Evolutionary conservation across 2,888 invertebrate genomes (phyloP), one percentile per base, ranked within the genome.

Genomic region (Psylliodes chrysocephalus): DNA sequence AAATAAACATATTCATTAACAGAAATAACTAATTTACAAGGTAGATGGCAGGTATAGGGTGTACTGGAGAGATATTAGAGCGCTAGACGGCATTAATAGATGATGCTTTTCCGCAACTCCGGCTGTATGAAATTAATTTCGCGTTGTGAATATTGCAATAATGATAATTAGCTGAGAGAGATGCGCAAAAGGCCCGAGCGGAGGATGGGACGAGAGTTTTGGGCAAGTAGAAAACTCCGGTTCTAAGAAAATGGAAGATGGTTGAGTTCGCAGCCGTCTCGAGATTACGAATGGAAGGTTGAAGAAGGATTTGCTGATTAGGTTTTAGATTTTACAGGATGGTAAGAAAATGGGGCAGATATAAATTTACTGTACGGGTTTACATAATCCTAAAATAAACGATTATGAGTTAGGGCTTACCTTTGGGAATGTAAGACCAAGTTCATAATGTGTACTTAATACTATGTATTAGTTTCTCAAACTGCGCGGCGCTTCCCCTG

Each of bases 1-100:
- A 71, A 72, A 70, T 73, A 71, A 73, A 71, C 71, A 71, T 70
- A 68, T 70, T 69, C 73, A 71, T 73, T 71, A 70, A 69, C 68
- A 67, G 68, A 67, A 69, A 67, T 73, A 67, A 69, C 69, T 73
- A 73, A 73, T 70, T 73, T 71, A 73, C 67, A 68, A 69, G 67
- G 63, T 60, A 66, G 63, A 64, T 61, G 64, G 60, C 55, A 51
- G 55, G 40, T 33, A 53, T 47, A 40, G 57, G 49, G 53, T 44
- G 60, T 44, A 7, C 12, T n/a, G 46, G 46, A 57, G 33, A 55
- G 46, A 52, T 60, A 52, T 53, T 59, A 59, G 59, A 47, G 49
- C 52, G 46, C 59, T 47, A 63, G 54, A 59, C 46, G 63, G 61
- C 64, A 67, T 67, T 67, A 67, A 67, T 67, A 67, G 59, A 67